These are phyloP conservation scores for Plectropomus leopardus DNA, from an alignment of 2,113 vertebrate genomes.

Conservation along the genomic window DNA sequence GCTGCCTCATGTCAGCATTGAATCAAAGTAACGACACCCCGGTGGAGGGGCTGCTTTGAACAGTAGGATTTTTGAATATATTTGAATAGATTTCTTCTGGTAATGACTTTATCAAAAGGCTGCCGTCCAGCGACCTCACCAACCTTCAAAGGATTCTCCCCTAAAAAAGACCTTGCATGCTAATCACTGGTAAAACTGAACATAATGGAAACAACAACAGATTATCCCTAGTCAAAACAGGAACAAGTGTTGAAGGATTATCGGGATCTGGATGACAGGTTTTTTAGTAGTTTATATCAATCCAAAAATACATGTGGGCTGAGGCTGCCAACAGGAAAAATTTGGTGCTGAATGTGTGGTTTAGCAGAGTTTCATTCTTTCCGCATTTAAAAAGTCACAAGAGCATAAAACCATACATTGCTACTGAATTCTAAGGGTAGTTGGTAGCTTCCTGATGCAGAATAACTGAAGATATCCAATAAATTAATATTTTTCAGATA, in stretches of 20 bases:
- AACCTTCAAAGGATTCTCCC: conserved; percentile 40
- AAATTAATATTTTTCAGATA: conserved; percentile 24
- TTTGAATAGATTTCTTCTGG: conserved; percentile 56
- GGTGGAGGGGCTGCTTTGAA: conserved; percentile 39
- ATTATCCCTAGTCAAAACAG: conserved; percentile 1
- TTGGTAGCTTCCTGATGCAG: conserved; percentile 1
- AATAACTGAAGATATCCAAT: conserved; percentile 28
- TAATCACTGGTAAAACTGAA: conserved; percentile 34
- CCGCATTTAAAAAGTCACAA: neutral
- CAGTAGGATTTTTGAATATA: conserved; percentile 40
- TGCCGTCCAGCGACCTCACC: conserved; percentile 13
- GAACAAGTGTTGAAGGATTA: conserved; percentile 9
- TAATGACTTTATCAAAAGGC: conserved; percentile 38
- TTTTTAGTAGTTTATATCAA: neutral
- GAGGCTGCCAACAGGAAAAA: neutral
- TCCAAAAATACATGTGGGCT: conserved; percentile 11
- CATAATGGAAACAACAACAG: conserved; percentile 31
- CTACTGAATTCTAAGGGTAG: neutral
- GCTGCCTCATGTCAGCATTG: conserved; percentile 21
- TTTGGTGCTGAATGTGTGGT: neutral
- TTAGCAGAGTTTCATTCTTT: neutral
- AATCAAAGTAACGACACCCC: conserved; percentile 12
- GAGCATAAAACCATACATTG: neutral
- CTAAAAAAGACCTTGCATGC: conserved; percentile 14
- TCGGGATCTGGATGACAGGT: conserved; percentile 10